Evolutionary conservation across 2,113 vertebrate genomes (phyloP).

Genomic region (Cricetomys ansorgei): DNA sequence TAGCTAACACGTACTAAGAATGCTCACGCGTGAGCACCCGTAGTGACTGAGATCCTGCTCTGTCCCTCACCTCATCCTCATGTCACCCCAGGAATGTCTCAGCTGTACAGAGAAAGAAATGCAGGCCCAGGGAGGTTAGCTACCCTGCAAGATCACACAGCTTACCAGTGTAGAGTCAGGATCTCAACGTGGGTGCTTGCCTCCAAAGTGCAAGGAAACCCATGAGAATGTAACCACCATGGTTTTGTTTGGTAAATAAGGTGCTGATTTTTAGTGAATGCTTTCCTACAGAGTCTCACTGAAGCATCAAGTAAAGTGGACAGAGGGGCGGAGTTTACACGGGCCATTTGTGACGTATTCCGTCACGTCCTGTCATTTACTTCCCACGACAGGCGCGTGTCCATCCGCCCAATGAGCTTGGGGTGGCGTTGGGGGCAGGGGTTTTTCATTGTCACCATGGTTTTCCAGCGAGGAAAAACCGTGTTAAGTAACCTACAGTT

Average conservation of each 20-base stretch:
- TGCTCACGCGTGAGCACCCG: accelerated
- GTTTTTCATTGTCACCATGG: not conserved
- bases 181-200: not conserved
- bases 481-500: not conserved
- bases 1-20: slow-evolving; percentile 23
- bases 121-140: not conserved
- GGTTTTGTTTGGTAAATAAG: not conserved
- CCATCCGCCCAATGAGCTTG: not conserved
- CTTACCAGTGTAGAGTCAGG: accelerated
- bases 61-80: too few relatives aligned
- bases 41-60: not conserved
- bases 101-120: not conserved
- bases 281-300: not conserved
- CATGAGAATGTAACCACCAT: not conserved
- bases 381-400: not conserved
- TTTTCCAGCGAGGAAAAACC: not conserved
- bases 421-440: accelerated
- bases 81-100: not conserved
- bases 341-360: not conserved
- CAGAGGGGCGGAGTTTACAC: not conserved
- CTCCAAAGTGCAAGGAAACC: not conserved
- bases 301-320: not conserved
- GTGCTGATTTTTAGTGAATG: not conserved
- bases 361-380: accelerated
- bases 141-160: not conserved